Percentiles rank a stretch among this genome's conserved stretches.
Conservation (phyloP, 2,888 invertebrate species). For the Coremacera marginata region DNA sequence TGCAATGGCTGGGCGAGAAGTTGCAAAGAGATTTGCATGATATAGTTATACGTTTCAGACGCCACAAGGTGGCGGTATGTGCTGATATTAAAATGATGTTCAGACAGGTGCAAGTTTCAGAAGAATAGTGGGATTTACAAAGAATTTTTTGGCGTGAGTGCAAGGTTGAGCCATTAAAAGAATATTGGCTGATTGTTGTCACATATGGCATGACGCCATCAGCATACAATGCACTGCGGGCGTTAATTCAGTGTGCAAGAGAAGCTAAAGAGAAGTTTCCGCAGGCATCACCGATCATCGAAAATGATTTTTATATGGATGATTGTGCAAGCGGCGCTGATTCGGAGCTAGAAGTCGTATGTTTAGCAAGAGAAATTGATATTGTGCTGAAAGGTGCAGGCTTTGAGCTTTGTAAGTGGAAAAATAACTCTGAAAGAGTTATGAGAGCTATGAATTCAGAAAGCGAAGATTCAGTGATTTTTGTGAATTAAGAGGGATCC, state of each 20-base stretch:
- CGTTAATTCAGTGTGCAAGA: background rate
- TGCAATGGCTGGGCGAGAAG: slow-evolving; percentile 21
- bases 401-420: too few relatives aligned
- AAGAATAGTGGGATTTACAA: background rate
- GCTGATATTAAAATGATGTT: background rate
- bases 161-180: background rate
- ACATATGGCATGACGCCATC: background rate
- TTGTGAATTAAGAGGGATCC: too few relatives aligned
- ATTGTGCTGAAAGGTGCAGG: background rate
- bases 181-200: background rate
- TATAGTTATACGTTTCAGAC: background rate
- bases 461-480: background rate
- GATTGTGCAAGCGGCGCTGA: slow-evolving; percentile 34
- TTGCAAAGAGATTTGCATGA: slow-evolving; percentile 17
- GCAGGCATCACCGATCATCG: background rate
- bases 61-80: background rate
- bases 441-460: background rate
- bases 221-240: background rate
- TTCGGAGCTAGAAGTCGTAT: slow-evolving; percentile 2
- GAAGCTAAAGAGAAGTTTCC: background rate
- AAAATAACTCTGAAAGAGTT: background rate
- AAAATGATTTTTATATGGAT: slow-evolving; percentile 37
- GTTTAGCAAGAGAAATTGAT: slow-evolving; percentile 11
- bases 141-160: background rate
- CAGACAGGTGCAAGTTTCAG: background rate